These are phyloP conservation scores for Drosophila kokeensis DNA, from an alignment of 2,888 invertebrate genomes.

Conservation along the genomic window DNA sequence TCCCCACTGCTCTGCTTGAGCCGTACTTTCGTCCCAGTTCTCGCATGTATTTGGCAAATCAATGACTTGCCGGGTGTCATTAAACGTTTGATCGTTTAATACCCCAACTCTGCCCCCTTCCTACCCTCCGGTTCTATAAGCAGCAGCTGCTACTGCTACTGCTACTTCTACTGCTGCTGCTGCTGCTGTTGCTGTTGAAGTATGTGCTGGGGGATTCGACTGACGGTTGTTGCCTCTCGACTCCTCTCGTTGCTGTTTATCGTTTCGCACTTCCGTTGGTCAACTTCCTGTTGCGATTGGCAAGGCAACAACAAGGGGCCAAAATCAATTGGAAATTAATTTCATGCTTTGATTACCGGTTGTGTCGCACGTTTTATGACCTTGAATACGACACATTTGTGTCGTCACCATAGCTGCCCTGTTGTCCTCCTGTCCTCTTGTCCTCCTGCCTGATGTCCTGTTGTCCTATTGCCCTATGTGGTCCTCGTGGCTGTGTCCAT, in stretches of 20 bases:
- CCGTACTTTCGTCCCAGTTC: slow-evolving; percentile 21
- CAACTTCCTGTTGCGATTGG: slow-evolving; percentile 79
- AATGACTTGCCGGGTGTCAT: slow-evolving; percentile 79
- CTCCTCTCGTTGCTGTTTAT: slow-evolving; percentile 68
- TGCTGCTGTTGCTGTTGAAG: slow-evolving; percentile 41
- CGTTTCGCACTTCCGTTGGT: slow-evolving; percentile 79
- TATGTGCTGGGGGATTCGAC: slow-evolving; percentile 48
- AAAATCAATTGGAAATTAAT: slow-evolving; percentile 80
- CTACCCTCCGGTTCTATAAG: neutral
- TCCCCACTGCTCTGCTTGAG: slow-evolving; percentile 14
- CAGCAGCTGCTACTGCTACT: slow-evolving; percentile 45
- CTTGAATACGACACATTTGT: slow-evolving; percentile 80
- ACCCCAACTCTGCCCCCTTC: slow-evolving; percentile 26
- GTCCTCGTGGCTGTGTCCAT: slow-evolving; percentile 59
- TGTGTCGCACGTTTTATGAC: slow-evolving; percentile 81
- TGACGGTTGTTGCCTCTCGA: slow-evolving; percentile 28
- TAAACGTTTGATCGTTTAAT: slow-evolving; percentile 80
- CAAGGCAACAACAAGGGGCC: slow-evolving; percentile 61
- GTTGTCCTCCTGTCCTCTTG: slow-evolving; percentile 12
- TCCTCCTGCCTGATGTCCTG: slow-evolving; percentile 4
- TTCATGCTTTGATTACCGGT: slow-evolving; percentile 81
- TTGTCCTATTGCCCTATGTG: slow-evolving; percentile 23
- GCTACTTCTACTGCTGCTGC: slow-evolving; percentile 7
- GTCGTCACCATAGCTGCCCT: slow-evolving; percentile 55
- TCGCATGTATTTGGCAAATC: slow-evolving; percentile 77